A percentile compares a stretch with the other conserved stretches of the same genome.
These are phyloP conservation scores for Lucinisca nassula DNA, from an alignment of 2,888 invertebrate genomes.

Conservation along the genomic window DNA sequence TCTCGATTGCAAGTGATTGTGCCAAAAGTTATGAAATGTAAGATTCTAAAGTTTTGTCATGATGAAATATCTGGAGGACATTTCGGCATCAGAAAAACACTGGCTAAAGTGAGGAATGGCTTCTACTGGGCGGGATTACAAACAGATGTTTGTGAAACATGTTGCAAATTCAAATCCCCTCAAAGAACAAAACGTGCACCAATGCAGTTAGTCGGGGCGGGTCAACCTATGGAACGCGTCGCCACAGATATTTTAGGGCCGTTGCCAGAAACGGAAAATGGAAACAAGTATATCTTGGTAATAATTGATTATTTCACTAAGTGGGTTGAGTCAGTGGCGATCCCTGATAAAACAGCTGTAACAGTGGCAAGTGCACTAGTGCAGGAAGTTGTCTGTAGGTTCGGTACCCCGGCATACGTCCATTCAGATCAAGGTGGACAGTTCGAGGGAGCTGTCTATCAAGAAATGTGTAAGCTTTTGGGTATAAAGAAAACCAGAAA, in stretches of 20 bases:
- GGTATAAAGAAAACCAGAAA: constrained; percentile 32
- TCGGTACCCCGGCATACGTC: constrained; percentile 41
- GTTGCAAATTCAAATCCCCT: neutral
- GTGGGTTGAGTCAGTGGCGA: constrained; percentile 26
- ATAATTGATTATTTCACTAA: constrained; percentile 49
- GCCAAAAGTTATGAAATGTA: constrained; percentile 25
- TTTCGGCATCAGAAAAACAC: too few relatives aligned
- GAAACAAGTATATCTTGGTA: constrained; percentile 40
- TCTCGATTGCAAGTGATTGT: neutral
- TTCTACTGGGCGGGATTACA: neutral
- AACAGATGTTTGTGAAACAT: neutral
- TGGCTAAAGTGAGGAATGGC: too few relatives aligned
- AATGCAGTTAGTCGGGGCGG: neutral
- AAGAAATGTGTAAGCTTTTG: constrained; percentile 36
- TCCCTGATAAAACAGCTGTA: constrained; percentile 24
- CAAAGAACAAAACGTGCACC: neutral
- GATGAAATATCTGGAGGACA: too few relatives aligned
- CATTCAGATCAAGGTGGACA: constrained; percentile 62
- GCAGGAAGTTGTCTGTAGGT: constrained; percentile 49
- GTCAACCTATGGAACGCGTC: constrained; percentile 5
- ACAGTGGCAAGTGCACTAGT: constrained; percentile 39
- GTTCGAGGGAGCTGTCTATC: constrained; percentile 50
- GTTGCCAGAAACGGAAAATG: constrained; percentile 18
- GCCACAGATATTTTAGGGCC: constrained; percentile 25
- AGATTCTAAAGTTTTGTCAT: constrained; percentile 28